A percentile compares a stretch with the other conserved stretches of the same genome.
These are phyloP conservation scores for Caenorhabditis doughertyi DNA, from an alignment of 2,888 invertebrate genomes.

Conservation along the genomic window DNA sequence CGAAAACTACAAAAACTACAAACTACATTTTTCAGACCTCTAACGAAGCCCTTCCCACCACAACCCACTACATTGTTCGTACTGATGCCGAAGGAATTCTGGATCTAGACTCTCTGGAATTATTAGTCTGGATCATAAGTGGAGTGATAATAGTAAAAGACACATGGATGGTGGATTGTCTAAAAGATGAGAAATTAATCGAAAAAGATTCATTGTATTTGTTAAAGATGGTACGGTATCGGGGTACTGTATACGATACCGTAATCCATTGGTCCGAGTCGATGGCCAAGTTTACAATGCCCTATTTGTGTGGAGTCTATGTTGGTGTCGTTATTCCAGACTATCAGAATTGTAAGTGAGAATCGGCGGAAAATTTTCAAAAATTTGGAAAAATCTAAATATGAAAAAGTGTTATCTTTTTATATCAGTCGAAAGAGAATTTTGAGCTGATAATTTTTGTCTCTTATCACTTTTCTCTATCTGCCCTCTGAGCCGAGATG, in stretches of 20 bases:
- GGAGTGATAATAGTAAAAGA: conserved; percentile 27
- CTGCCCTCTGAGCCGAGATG: too few species aligned
- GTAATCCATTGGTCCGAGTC: conserved; percentile 11
- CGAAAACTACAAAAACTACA: too few species aligned
- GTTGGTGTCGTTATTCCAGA: background rate
- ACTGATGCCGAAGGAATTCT: background rate
- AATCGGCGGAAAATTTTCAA: too few species aligned
- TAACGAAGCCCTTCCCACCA: conserved; percentile 2
- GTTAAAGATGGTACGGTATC: background rate
- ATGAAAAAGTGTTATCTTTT: too few species aligned
- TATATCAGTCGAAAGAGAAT: background rate
- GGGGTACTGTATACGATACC: background rate
- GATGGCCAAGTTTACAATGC: conserved; percentile 15
- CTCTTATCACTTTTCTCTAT: background rate
- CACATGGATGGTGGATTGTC: conserved; percentile 21
- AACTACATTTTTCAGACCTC: background rate
- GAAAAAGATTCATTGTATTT: background rate
- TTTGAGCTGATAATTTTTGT: background rate
- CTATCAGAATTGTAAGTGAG: conserved; percentile 21
- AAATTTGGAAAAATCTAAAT: too few species aligned
- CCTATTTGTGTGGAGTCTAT: conserved; percentile 6
- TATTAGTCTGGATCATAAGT: conserved; percentile 7
- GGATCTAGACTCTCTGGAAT: conserved; percentile 1
- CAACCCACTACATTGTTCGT: conserved; percentile 18
- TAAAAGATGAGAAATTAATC: conserved; percentile 5